Evolutionary conservation across 2,888 invertebrate genomes (phyloP), one percentile per base, ranked within the genome.

Genomic region (Ochropacha duplaris): DNA sequence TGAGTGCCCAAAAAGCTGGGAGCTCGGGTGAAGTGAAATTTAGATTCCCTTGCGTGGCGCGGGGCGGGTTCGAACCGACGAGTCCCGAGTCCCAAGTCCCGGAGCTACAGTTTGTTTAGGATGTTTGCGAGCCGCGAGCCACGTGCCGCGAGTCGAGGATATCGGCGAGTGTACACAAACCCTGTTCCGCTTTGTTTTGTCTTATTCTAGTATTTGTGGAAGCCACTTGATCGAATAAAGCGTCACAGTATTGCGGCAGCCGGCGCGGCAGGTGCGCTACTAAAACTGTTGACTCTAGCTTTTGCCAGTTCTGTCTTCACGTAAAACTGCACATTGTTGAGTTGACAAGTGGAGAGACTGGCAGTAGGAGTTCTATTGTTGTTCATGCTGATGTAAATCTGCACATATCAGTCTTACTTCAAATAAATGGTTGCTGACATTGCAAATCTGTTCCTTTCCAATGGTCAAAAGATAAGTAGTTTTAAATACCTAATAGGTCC

Each of bases 71-170:
- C 49, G 26, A 22, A 14, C 49, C 49, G 22, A 22, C 52, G 31
- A 14, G 34, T 60, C 36, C 36, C 51, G 57, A 56, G 22, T 55
- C 56, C 49, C 50, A 56, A 51, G 57, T 39, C 50, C 55, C 55
- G 39, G 39, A 62, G 64, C 59, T 58, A 56, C 65, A 60, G 78
- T 81, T 79, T 81, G 79, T 69, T 78, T 72, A 78, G 81, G 81
- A 71, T 80, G 78, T 80, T 76, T 81, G 76, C 24, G n/a, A n/a
- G n/a, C n/a, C n/a, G n/a, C n/a, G n/a, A n/a, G n/a, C n/a, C n/a
- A n/a, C n/a, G n/a, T n/a, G n/a, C n/a, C 67, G 34, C 49, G 44
- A 44, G 34, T 24, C 50, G 8, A 26, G 54, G n/a, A 49, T 56
- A 54, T 50, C 36, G 36, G 56, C 50, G 55, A 54, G 56, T 28